Evolutionary conservation across 1,140 invertebrate species (phyloP), one percentile per base, ranked within the genome.

Genomic region (Drosophila suzukii): DNA sequence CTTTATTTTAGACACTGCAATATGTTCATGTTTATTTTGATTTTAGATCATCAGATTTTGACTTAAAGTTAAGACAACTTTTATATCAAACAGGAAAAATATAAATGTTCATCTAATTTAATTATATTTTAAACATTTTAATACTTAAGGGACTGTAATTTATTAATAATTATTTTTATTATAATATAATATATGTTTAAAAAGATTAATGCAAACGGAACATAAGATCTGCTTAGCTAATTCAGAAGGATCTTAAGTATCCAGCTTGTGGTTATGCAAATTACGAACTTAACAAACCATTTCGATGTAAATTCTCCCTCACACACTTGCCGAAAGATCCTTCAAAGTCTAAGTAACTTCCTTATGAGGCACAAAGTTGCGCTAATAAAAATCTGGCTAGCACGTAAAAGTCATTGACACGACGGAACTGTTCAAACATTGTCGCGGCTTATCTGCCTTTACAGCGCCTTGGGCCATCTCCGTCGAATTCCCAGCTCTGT

Each of bases 341-440:
- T 10, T 15, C 34, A 12, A 34, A n/a, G 50, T 17, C 24, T 43
- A 67, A 79, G 62, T 67, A 80, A 76, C 75, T 72, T 65, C 58
- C 61, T 67, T 76, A 83, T 83, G 70, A 58, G 72, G 49, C 50
- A 49, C 62, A 67, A 85, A 81, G 67, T 86, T 78, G 78, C 70
- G 62, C 72, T 88, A 68, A 86, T 86, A 88, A 86, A 85, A 88
- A 86, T 86, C 83, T 61, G 67, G 67, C 13, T 50, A 67, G 63
- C 82, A 86, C 78, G 70, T 86, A 81, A 78, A 76, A 76, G 73
- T 76, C 74, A 76, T 76, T 75, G 72, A 53, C 73, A 66, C 57
- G 27, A 44, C 32, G 56, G 51, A 71, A 76, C 66, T 86, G 83
- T 86, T 83, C 44, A 62, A 86, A 86, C 82, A 86, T 79, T 86